Base-by-base conservation (phyloP, 2,113 vertebrate species). In the Chaenogobius annularis region DNA sequence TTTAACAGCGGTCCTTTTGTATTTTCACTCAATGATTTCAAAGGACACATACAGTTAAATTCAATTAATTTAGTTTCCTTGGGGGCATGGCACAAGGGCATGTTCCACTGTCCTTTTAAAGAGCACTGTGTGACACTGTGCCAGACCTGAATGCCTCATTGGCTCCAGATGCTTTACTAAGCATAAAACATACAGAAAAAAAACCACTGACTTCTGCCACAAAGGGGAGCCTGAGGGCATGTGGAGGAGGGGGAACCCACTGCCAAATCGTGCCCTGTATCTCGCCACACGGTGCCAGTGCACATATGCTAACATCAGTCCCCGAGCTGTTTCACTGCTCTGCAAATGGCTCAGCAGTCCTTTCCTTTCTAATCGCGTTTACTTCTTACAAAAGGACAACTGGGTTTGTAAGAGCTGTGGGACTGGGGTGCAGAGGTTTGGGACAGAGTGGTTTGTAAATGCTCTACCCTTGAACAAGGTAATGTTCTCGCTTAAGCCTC, bases 131-230 rank as follows among this genome's bases (percentile, higher is more conserved):
- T 78, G 81, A 89, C 86, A 77, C 79, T 77, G 78, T 87, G 83
- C 82, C 88, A 89, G 79, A 79, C 75, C 82, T 66, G 67, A 76
- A 86, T 0, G 85, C 78, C 85, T 90, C 91, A 92, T 89, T 90
- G 88, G 79, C 78, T 88, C 90, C 90, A 92, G 91, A 90, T 92
- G 91, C 90, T 90, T 87, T 85, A 83, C 90, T 90, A 84, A 89
- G 88, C 89, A 89, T 77, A 86, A 90, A 75, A 75, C 84, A 82
- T 83, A 91, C 84, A 90, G 85, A 77, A 90, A 86, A 78, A 90
- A 85, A 83, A n/a, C n/a, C 80, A 83, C 68, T 80, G 80, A 90
- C 85, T 75, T 80, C 87, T 88, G 85, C 85, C 76, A 82, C 83
- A 82, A 82, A 89, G 31, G 77, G 66, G 48, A 54, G 73, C 91